Base-by-base conservation (phyloP, 1,140 invertebrate species). In the Piezodorus guildinii region DNA sequence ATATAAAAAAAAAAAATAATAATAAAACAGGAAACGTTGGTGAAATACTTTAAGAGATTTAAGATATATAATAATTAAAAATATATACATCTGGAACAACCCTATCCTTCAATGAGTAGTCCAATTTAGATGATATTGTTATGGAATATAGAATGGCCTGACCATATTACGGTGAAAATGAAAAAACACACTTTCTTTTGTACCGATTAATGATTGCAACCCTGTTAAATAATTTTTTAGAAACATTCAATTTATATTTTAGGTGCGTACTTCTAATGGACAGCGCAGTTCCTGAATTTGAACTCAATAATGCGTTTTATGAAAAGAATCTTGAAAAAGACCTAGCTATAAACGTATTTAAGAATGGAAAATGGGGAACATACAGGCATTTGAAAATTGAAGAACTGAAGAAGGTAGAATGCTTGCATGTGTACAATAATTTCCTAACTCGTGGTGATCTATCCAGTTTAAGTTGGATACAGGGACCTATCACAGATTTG, bases 391-490 rank as follows among this genome's bases (percentile, higher is more conserved):
- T 62, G 15, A 27, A 27, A 19, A 21, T 63, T 16, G 51, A 56
- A 12, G 12, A 17, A 8, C 4, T 1, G 4, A 9, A 23, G 17
- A 46, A 39, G 12, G 12, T 45, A 27, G 3, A 4, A 4, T 73
- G 78, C 12, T 71, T 79, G 60, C 87, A 96, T 75, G 86, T 83
- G 0, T 93, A 82, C 72, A 83, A 87, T 0, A 91, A 94, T 74
- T 83, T 87, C 0, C 67, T 81, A 2, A 84, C 85, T 9, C 80
- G 85, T 68, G 91, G 93, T 59, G 94, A 97, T 73, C 75, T 98
- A 19, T 87, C 86, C 0, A 87, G 87, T 43, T 72, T 98, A 1
- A 81, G 75, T 15, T 98, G 94, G 94, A 76, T 94, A 1, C 77
- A 88, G 74, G 85, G 82, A 62, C 77, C 79, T 62, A 60, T 80